Evolutionary conservation across 2,888 invertebrate genomes (phyloP).

Genomic region (Zelleria hepariella): DNA sequence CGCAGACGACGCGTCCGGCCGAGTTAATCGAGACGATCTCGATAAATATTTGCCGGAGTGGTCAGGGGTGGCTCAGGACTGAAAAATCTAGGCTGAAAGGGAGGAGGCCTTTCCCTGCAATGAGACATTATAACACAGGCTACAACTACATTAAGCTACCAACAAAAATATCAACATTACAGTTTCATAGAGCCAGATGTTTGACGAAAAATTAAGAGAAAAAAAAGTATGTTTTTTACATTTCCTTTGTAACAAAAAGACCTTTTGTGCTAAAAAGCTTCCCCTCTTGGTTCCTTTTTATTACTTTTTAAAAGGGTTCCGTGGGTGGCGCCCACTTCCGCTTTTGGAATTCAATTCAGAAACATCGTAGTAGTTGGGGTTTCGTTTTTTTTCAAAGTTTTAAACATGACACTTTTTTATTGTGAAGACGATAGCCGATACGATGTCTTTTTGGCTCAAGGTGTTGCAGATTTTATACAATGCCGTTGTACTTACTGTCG

Average conservation of each 20-base stretch:
- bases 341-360: conserved; percentile 1
- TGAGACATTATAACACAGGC: too few relatives aligned
- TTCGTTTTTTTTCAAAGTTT: conserved; percentile 13
- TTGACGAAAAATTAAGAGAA: not conserved
- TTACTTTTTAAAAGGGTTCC: conserved; percentile 41
- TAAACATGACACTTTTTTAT: conserved; percentile 21
- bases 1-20: too few relatives aligned
- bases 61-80: too few relatives aligned
- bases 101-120: too few relatives aligned
- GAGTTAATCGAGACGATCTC: too few relatives aligned
- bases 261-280: conserved; percentile 13
- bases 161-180: not conserved
- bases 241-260: conserved; percentile 20
- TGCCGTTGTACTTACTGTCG: too few relatives aligned
- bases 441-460: not conserved
- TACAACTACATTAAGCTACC: not conserved
- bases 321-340: conserved; percentile 31
- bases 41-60: too few relatives aligned
- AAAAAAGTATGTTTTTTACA: not conserved
- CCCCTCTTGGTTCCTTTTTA: conserved; percentile 20
- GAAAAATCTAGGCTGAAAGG: too few relatives aligned
- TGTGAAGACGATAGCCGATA: conserved; percentile 1
- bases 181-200: not conserved
- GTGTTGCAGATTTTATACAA: not conserved
- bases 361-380: not conserved